Evolutionary conservation across 2,797 vertebrate genomes (phyloP), one percentile per base, ranked within the genome.

Genomic region (Liparis tanakae): DNA sequence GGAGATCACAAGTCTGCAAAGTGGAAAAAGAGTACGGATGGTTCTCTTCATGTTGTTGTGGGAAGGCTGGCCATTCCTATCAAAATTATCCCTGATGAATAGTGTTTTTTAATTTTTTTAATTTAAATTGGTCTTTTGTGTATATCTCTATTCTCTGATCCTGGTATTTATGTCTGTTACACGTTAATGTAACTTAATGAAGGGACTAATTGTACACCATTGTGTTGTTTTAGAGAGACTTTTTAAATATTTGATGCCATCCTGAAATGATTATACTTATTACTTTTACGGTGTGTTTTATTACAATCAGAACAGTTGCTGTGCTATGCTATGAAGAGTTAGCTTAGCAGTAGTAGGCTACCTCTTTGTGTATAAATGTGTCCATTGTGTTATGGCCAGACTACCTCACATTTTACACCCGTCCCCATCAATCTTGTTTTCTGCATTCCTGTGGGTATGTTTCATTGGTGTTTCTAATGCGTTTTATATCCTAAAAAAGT

Each of bases 1-100:
- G 88, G 89, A 50, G 78, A 71, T 36, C 64, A 77, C 30, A 81
- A 68, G 44, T 74, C 84, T 68, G 34, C 46, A 34, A 90, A 83
- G 54, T 72, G 79, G 20, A 87, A 59, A 51, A 83, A 74, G 0
- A 80, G 36, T 62, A 84, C 76, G 2, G 74, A 92, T 2, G 85
- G 78, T 64, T 92, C 91, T 70, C 85, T 95, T 57, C 92, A 94
- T 71, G 89, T 95, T 64, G 84, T 94, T 68, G 63, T 95, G 72
- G 94, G 95, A 90, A 92, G 90, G 79, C 86, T 95, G 82, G 94
- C 92, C 69, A 94, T 95, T 85, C 94, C 94, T 17, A 83, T 95
- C 62, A 93, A 81, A 87, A 94, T 95, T 22, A 91, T 95, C 54
- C 94, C 94, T 0, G 93, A 94, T 78, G 72, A 90, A 36, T 94